A percentile compares a stretch with the other conserved stretches of the same genome.
Conservation (phyloP, 2,113 vertebrate genomes). For the Gracilinanus agilis region DNA sequence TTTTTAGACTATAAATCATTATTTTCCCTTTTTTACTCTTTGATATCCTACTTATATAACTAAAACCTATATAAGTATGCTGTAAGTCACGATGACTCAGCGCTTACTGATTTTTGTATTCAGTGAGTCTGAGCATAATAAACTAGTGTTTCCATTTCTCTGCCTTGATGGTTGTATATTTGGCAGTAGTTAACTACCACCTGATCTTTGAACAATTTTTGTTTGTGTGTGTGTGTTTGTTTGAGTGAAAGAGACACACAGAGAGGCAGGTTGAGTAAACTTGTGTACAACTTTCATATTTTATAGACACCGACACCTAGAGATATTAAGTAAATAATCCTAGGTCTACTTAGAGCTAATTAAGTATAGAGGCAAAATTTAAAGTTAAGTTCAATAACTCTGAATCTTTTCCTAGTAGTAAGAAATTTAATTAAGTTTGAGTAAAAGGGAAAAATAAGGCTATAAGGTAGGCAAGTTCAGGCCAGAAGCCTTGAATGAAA, state of each 20-base stretch:
- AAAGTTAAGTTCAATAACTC: background rate
- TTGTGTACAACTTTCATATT: background rate
- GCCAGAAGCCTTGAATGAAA: background rate
- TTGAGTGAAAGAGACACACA: background rate
- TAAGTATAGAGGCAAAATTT: background rate
- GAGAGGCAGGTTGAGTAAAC: background rate
- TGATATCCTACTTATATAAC: background rate
- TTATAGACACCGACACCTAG: background rate
- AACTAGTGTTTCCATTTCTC: background rate
- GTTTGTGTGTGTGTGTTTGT: background rate
- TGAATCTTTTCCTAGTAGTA: background rate
- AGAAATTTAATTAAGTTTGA: background rate
- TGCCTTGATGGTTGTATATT: background rate
- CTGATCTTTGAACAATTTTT: background rate
- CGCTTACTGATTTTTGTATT: background rate
- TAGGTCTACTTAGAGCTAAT: background rate
- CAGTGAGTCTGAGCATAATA: background rate
- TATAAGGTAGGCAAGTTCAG: background rate
- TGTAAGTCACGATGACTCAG: background rate
- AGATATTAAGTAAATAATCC: background rate
- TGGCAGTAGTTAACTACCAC: background rate
- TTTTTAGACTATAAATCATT: background rate
- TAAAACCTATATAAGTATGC: background rate
- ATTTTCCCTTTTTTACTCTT: background rate
- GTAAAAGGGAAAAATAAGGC: background rate